These are phyloP conservation scores for Corythornis madagascariensis DNA, from an alignment of 2,113 vertebrate species.

Conservation along the genomic window DNA sequence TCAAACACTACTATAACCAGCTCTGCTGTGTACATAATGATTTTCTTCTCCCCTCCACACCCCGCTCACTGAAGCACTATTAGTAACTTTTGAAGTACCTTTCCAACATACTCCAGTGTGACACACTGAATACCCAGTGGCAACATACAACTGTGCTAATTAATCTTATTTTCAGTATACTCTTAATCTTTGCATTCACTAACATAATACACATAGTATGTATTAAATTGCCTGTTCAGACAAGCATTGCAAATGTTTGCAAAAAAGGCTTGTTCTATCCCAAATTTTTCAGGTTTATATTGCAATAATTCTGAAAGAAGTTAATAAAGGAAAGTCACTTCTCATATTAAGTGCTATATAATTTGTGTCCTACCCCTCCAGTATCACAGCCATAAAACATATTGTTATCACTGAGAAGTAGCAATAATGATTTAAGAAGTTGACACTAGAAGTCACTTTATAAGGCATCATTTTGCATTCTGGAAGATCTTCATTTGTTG, in stretches of 20 bases:
- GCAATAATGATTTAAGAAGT: not conserved
- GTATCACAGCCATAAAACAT: not conserved
- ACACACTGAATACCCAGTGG: not conserved
- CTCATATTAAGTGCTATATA: not conserved
- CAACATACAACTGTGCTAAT: not conserved
- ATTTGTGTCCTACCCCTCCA: not conserved
- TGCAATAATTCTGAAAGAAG: not conserved
- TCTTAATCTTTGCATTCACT: not conserved
- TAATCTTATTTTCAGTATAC: not conserved
- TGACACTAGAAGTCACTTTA: not conserved
- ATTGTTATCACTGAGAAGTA: not conserved
- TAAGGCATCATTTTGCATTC: not conserved
- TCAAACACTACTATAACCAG: not conserved
- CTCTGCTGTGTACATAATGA: not conserved
- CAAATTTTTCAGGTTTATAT: not conserved
- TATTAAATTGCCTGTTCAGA: not conserved
- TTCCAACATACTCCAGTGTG: not conserved
- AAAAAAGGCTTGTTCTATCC: not conserved
- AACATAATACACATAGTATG: fast-evolving
- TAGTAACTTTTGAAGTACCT: not conserved
- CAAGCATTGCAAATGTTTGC: not conserved
- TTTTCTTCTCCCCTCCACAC: not conserved
- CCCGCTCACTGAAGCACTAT: too few relatives aligned
- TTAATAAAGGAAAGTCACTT: not conserved
- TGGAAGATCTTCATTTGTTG: not conserved